Evolutionary conservation across 1,140 invertebrate species (phyloP), one percentile per base, ranked within the genome.

Genomic region (Diuraphis noxia): DNA sequence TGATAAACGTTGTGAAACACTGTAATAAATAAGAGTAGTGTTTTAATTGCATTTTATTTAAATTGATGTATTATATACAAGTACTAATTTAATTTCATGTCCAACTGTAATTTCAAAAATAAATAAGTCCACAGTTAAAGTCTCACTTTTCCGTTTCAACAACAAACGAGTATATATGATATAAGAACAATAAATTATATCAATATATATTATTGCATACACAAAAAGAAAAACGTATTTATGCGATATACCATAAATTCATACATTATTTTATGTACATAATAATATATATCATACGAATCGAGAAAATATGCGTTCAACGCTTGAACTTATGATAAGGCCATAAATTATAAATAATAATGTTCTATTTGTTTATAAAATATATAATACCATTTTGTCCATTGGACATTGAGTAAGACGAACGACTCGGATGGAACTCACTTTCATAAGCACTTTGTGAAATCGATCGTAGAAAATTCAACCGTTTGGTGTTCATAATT

Each of bases 41-140:
- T 52, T 52, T 86, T 86, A 86, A 52, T 86, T 86, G 85, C n/a
- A 36, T 52, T 86, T 52, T 86, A 86, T 86, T 86, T 21, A 34
- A 84, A 84, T 34, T 34, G 10, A n/a, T 19, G 82, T n/a, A 84
- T n/a, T 30, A 43, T 30, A 43, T 34, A 19, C 25, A 17, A 34
- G 40, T 43, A 84, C 13, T 84, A 84, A 84, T 84, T 84, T 84
- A 46, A 84, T 84, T 84, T 84, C 82, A n/a, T 34, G 30, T 46
- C 40, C 13, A 34, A 43, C n/a, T 25, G 36, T 36, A 36, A 86
- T 49, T 38, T 36, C 38, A 81, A 81, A 38, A 84, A 41, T 84
- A 41, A 40, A 41, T 84, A 41, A 43, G 81, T 43, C 30, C 25
- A 41, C 81, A n/a, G 23, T 43, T 40, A 41, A 84, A 84, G 30